These are phyloP conservation scores for Ormyrus labotus DNA, from an alignment of 2,888 invertebrate genomes.

Conservation along the genomic window DNA sequence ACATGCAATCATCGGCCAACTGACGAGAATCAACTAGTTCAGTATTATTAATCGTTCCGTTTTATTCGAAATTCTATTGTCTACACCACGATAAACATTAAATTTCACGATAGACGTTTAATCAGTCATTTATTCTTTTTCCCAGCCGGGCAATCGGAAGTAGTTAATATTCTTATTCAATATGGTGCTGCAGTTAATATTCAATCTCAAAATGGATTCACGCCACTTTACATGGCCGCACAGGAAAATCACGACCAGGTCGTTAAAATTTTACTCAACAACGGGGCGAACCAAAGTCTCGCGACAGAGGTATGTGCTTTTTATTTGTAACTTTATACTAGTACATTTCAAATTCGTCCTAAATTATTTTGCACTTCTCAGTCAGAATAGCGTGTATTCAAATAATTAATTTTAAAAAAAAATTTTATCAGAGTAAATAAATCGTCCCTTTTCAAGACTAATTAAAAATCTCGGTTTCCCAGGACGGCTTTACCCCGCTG, in stretches of 20 bases:
- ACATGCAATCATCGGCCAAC: too few species aligned
- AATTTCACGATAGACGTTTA: too few species aligned
- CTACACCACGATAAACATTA: too few species aligned
- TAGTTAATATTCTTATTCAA: conserved; percentile 93
- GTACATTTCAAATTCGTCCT: too few species aligned
- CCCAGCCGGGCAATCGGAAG: conserved; percentile 93
- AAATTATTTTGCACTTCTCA: too few species aligned
- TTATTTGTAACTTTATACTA: background rate
- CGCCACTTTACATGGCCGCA: conserved; percentile 98
- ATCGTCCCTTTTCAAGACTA: too few species aligned
- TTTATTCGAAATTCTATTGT: background rate
- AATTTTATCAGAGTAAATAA: background rate
- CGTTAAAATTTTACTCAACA: conserved; percentile 92
- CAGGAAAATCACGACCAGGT: conserved; percentile 97
- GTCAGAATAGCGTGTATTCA: too few species aligned
- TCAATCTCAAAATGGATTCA: conserved; percentile 97
- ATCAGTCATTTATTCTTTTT: background rate
- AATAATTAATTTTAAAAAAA: background rate
- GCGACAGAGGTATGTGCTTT: conserved; percentile 89
- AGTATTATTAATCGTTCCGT: conserved; percentile 3
- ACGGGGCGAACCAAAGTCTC: conserved; percentile 96
- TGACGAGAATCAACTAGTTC: too few species aligned
- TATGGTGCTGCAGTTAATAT: conserved; percentile 96
- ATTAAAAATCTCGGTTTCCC: conserved; percentile 41
- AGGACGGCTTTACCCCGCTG: conserved; percentile 98